Base-by-base conservation (phyloP, 1,140 invertebrate species). In the Drosophila erecta region DNA sequence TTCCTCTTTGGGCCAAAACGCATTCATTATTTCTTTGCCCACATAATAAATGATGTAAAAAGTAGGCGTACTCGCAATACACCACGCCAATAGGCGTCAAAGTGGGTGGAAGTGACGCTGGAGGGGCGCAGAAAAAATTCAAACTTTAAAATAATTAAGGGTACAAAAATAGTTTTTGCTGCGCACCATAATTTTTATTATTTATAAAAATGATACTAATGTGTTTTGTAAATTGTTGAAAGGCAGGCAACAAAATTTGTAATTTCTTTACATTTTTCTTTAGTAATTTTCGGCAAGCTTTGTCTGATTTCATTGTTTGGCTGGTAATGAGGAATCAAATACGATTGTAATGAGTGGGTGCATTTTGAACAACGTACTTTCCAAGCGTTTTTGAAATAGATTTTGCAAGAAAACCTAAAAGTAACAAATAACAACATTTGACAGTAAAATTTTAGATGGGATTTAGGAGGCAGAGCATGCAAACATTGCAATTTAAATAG, bases 11-110 rank as follows among this genome's bases (percentile, higher is more conserved):
- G 70, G 41, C 67, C 53, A 17, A 78, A 74, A 66, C 46, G 79
- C 71, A 67, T 65, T 51, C 65, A 64, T 77, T 71, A 61, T 71
- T 67, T 50, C 55, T 61, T 67, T 81, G 61, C 65, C 83, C 79
- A 87, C 83, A 85, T 86, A 87, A 86, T 75, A 78, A 87, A 81
- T 86, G 69, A 87, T 74, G 83, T 86, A 86, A 87, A 77, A 74
- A 71, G 80, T 75, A 49, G 79, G 80, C 70, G 69, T 55, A 74
- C 69, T 74, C 44, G 55, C 64, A 40, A 57, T 67, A 41, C 38
- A 56, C 43, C 53, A 43, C 44, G 11, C n/a, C 15, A 10, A 50
- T 47, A 47, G 49, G 59, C 59, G 59, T 62, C 24, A 22, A 55
- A 58, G 43, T 58, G 43, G 43, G 53, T 47, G 54, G 44, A 38